Base-by-base conservation (phyloP, 2,888 invertebrate species). In the Sarcophaga rosellei region DNA sequence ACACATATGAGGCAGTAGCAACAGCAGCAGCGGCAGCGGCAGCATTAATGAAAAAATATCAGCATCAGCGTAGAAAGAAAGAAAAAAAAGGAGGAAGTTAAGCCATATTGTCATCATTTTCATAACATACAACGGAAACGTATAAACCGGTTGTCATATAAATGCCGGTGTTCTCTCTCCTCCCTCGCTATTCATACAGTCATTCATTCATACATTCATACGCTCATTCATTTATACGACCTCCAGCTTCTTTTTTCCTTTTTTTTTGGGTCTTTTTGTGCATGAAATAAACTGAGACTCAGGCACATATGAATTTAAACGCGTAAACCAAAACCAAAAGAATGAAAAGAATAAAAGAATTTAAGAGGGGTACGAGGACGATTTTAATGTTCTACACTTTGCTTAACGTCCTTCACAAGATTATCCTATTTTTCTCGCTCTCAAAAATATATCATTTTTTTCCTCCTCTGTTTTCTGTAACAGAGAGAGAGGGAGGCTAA, bases 61-160 rank as follows among this genome's bases (percentile, higher is more conserved):
- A 53, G 15, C 53, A 12, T 53, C 35, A 53, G 53, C 53, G 17
- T 53, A 53, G 17, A 15, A 35, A 35, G 35, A 35, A 35, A 0
- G 8, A 6, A 35, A 35, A 35, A 68, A 66, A 45, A 77, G 76
- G 53, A 75, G 82, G 86, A 86, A 83, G 79, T 83, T 80, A 80
- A 79, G 80, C 82, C 86, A 73, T 76, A 86, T 86, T 86, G 86
- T 86, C 79, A 80, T 83, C 82, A 77, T 86, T 82, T 80, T 72
- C 68, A 80, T 57, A 83, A 86, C 83, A 86, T 70, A 78, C 62
- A 86, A 81, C 86, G 86, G 86, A 86, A 79, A 82, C 79, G 76
- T 63, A 83, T 86, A 83, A 78, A 69, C 82, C 82, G 79, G 80
- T 53, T 86, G 74, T 83, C 83, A 83, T 77, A 81, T 70, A 53